phyloP scores from a whole-genome alignment of 1,140 invertebrate species.

The Drosophila auraria region DNA sequence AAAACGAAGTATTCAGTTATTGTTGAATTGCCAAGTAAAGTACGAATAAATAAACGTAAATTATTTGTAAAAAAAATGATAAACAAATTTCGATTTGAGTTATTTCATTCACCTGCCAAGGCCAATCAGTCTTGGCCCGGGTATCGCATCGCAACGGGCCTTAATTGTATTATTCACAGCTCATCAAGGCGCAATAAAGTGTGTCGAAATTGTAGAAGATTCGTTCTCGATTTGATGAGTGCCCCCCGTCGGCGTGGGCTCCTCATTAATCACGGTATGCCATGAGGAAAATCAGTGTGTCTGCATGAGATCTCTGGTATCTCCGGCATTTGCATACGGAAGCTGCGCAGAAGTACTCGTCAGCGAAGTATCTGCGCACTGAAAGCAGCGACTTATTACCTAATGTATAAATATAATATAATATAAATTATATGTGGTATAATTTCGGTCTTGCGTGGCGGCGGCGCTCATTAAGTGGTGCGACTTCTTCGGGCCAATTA shows the following conservation, averaged over 20 bases:
- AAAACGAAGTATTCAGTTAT: constrained; percentile 70
- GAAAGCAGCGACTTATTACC: constrained; percentile 17
- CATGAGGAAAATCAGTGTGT: constrained; percentile 44
- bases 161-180: constrained; percentile 79
- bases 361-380: constrained; percentile 19
- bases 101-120: constrained; percentile 69
- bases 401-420: not conserved
- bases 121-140: constrained; percentile 33
- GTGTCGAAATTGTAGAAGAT: constrained; percentile 67
- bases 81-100: constrained; percentile 43
- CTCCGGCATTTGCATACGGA: constrained; percentile 74
- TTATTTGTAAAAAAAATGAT: constrained; percentile 73
- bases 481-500: constrained; percentile 37
- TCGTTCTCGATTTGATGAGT: constrained; percentile 65
- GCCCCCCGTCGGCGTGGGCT: constrained; percentile 28
- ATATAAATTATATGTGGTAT: constrained; percentile 9
- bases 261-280: constrained; percentile 72
- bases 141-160: constrained; percentile 42
- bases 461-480: constrained; percentile 26
- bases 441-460: constrained; percentile 43
- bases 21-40: constrained; percentile 71
- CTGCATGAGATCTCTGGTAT: constrained; percentile 30
- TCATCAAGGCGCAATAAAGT: constrained; percentile 70
- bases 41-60: constrained; percentile 77
- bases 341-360: constrained; percentile 48